These are phyloP conservation scores for Anthoscopus minutus DNA, from an alignment of 2,113 vertebrate species.

Conservation along the genomic window DNA sequence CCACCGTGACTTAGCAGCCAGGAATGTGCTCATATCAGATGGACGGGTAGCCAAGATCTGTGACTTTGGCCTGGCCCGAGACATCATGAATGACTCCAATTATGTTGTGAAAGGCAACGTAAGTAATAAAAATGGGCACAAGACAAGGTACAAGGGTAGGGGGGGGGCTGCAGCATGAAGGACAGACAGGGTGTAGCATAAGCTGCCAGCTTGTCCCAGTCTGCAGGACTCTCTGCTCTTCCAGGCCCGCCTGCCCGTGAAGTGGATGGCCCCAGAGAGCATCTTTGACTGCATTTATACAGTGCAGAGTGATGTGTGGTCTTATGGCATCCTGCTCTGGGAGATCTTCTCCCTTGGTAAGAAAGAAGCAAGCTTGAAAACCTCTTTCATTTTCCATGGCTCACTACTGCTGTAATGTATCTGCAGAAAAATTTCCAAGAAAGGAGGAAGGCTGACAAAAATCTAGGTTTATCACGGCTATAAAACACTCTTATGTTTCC, in stretches of 20 bases:
- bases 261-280: slow-evolving; percentile 99
- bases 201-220: neutral
- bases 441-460: neutral
- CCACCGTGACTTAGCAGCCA: slow-evolving; percentile 92
- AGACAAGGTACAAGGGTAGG: neutral
- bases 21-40: slow-evolving; percentile 88
- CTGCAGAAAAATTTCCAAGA: neutral
- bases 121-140: slow-evolving; percentile 54
- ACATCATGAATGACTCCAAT: slow-evolving; percentile 97
- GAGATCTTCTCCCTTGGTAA: slow-evolving; percentile 97
- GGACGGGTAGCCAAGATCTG: slow-evolving; percentile 90
- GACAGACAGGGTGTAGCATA: neutral
- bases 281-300: slow-evolving; percentile 98
- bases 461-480: neutral
- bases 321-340: slow-evolving; percentile 96
- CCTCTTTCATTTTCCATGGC: neutral
- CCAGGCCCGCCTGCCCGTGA: slow-evolving; percentile 94
- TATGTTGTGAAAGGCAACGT: slow-evolving; percentile 98
- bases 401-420: neutral
- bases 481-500: neutral
- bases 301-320: slow-evolving; percentile 97
- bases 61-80: slow-evolving; percentile 93
- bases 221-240: neutral
- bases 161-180: neutral
- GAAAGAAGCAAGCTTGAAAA: neutral